phyloP scores from a whole-genome alignment of 2,888 invertebrate genomes.

The Aphidoletes aphidimyza region DNA sequence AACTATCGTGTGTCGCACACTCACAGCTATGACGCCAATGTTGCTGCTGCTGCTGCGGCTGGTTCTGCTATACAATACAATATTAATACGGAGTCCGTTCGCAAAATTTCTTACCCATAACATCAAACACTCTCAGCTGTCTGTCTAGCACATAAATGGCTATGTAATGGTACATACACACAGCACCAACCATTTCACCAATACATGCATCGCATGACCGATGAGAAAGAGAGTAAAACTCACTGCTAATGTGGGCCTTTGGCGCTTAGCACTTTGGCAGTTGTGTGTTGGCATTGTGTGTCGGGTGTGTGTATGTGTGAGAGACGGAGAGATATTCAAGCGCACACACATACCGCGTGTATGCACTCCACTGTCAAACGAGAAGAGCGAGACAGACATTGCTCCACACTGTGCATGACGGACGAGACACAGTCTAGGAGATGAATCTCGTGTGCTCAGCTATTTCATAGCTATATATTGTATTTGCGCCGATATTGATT shows the following conservation, averaged over 20 bases:
- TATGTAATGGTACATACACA: neutral
- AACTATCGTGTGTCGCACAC: conserved; percentile 16
- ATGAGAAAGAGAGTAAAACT: too few relatives aligned
- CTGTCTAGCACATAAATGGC: neutral
- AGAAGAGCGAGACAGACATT: neutral
- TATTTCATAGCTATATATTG: neutral
- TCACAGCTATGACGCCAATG: conserved; percentile 33
- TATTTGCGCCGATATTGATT: neutral
- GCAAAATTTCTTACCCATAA: too few relatives aligned
- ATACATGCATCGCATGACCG: too few relatives aligned
- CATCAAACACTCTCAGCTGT: conserved; percentile 35
- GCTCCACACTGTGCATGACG: too few relatives aligned
- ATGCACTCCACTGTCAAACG: neutral
- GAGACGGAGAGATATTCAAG: neutral
- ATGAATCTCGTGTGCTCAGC: neutral
- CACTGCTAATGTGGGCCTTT: too few relatives aligned
- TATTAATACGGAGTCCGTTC: too few relatives aligned
- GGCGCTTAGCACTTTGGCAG: too few relatives aligned
- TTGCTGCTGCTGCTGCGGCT: neutral
- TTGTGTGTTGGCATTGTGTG: neutral
- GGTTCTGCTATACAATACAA: neutral
- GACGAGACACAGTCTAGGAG: too few relatives aligned
- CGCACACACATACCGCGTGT: neutral
- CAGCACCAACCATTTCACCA: neutral
- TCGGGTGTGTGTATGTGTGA: too few relatives aligned